Evolutionary conservation across 2,113 vertebrate genomes (phyloP).

Genomic region (Muntiacus reevesi): DNA sequence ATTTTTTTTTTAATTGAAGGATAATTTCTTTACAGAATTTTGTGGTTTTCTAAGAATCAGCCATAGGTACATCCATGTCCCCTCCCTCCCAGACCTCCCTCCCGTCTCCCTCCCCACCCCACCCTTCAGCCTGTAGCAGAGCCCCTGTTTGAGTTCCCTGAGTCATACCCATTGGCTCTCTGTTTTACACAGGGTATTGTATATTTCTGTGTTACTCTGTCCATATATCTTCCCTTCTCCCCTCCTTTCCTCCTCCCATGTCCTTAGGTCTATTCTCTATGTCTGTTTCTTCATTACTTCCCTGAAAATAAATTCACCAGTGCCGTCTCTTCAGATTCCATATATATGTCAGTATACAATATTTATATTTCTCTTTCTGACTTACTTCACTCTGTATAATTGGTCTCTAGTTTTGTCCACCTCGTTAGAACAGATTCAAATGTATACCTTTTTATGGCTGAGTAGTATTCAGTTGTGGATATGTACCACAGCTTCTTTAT

Average conservation of each 20-base stretch:
- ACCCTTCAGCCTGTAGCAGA: not conserved
- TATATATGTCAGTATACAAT: not conserved
- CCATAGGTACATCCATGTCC: not conserved
- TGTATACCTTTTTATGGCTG: not conserved
- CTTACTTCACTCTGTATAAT: not conserved
- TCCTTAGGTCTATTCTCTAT: not conserved
- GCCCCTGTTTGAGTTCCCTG: not conserved
- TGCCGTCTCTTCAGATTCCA: not conserved
- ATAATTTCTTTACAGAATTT: not conserved
- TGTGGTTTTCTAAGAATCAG: not conserved
- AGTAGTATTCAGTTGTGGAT: accelerated
- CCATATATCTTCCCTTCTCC: not conserved
- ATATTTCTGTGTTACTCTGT: not conserved
- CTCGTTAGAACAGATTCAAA: not conserved
- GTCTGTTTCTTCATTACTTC: not conserved
- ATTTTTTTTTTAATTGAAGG: not conserved
- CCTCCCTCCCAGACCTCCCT: not conserved
- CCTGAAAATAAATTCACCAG: not conserved
- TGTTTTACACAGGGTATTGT: not conserved
- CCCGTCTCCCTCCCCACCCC: not conserved
- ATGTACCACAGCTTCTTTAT: not conserved
- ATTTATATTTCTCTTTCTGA: not conserved
- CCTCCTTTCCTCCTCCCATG: not conserved
- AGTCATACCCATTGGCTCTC: not conserved
- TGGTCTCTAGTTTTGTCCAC: not conserved